These are phyloP conservation scores for Alethe diademata DNA, from an alignment of 2,113 vertebrate species.

Conservation along the genomic window DNA sequence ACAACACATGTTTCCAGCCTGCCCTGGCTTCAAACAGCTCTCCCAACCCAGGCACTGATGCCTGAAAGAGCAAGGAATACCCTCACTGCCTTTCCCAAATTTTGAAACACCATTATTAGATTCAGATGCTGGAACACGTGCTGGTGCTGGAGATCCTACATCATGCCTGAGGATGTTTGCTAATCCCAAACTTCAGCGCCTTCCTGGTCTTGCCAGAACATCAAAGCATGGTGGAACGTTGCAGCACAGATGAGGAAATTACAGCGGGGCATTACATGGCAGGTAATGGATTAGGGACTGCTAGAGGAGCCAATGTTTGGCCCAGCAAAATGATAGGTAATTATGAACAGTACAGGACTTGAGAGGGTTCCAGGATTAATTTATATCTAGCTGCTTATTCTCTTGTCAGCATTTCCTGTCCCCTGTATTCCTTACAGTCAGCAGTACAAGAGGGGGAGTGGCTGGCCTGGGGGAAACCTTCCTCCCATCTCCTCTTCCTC, in stretches of 20 bases:
- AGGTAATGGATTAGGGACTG: slow-evolving; percentile 51
- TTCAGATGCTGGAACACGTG: slow-evolving; percentile 12
- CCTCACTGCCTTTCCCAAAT: not conserved
- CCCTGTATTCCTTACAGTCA: not conserved
- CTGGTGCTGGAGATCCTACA: not conserved
- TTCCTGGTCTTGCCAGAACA: slow-evolving; percentile 27
- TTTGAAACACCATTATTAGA: not conserved
- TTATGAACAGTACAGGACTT: not conserved
- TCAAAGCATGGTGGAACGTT: not conserved
- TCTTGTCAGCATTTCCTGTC: not conserved
- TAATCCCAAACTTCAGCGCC: slow-evolving; percentile 49
- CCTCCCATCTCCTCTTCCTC: not conserved
- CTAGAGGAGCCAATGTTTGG: not conserved
- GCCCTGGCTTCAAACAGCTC: not conserved
- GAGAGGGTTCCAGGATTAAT: slow-evolving; percentile 6
- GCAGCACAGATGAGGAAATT: slow-evolving; percentile 9
- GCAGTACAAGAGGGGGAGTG: fast-evolving
- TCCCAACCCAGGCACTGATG: not conserved
- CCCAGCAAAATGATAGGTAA: not conserved
- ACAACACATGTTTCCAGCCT: not conserved
- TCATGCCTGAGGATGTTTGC: slow-evolving; percentile 27
- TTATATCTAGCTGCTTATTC: not conserved
- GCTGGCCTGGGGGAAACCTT: not conserved
- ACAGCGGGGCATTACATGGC: not conserved
- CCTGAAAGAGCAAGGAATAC: not conserved